Conservation (phyloP, 2,113 vertebrate genomes). For the Pleuronectes platessa region DNA sequence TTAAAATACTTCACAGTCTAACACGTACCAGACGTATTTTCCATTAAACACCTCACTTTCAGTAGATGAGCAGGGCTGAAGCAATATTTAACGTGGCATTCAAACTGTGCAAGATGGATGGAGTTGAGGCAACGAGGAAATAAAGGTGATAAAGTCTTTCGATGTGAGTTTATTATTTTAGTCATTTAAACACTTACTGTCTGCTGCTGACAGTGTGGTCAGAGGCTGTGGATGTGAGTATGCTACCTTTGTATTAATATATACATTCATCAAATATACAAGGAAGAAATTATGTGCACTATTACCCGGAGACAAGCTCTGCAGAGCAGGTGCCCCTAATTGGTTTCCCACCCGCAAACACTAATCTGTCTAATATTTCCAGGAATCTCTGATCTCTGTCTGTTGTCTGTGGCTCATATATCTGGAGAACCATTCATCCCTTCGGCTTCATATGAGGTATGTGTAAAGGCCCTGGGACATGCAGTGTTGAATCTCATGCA, state of each 20-base stretch:
- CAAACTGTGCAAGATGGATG: not conserved
- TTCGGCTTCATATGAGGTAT: too few species aligned
- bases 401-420: too few species aligned
- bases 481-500: too few species aligned
- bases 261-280: not conserved
- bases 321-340: not conserved
- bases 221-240: not conserved
- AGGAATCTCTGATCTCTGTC: too few species aligned
- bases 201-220: not conserved
- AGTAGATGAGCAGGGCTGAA: not conserved
- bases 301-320: not conserved
- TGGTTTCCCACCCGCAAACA: not conserved
- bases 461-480: too few species aligned
- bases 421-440: too few species aligned
- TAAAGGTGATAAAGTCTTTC: not conserved
- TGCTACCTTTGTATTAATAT: not conserved
- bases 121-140: not conserved
- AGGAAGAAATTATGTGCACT: not conserved
- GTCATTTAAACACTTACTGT: not conserved
- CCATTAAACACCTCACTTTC: too few species aligned
- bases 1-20: too few species aligned
- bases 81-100: not conserved
- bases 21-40: too few species aligned
- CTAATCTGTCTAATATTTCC: not conserved
- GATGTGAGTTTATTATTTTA: not conserved